A percentile compares a stretch with the other conserved stretches of the same genome.
These are phyloP conservation scores for Halictus rubicundus DNA, from an alignment of 1,140 invertebrate genomes.

Conservation along the genomic window DNA sequence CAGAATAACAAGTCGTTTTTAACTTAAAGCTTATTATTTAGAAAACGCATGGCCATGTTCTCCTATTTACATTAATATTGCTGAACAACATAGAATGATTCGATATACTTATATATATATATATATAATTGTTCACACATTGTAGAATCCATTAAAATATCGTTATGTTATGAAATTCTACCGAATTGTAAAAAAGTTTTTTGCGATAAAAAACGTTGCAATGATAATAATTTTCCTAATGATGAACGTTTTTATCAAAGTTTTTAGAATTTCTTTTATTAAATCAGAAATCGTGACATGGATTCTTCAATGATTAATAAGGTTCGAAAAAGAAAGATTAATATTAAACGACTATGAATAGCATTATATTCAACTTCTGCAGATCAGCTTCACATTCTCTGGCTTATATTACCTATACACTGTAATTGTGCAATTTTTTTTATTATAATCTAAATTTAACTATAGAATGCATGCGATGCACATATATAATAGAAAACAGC, in stretches of 20 bases:
- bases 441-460: conserved; percentile 61
- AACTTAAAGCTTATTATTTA: conserved; percentile 52
- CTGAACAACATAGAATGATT: conserved; percentile 40
- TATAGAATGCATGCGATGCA: conserved; percentile 51
- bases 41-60: conserved; percentile 40
- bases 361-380: conserved; percentile 32
- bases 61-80: conserved; percentile 45
- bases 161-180: conserved; percentile 14
- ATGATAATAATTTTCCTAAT: neutral
- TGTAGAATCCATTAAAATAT: conserved; percentile 31
- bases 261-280: neutral
- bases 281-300: conserved; percentile 10
- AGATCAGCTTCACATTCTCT: conserved; percentile 52
- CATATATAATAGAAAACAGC: conserved; percentile 26
- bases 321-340: conserved; percentile 15
- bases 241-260: neutral
- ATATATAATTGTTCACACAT: conserved; percentile 4
- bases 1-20: conserved; percentile 42
- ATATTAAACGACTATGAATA: conserved; percentile 20
- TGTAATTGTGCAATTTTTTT: conserved; percentile 71
- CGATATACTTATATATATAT: conserved; percentile 37
- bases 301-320: conserved; percentile 30
- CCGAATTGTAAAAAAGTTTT: neutral
- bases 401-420: conserved; percentile 66
- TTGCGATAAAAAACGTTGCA: neutral